Base-by-base conservation (phyloP, 2,797 vertebrate genomes). In the Leuciscus waleckii region DNA sequence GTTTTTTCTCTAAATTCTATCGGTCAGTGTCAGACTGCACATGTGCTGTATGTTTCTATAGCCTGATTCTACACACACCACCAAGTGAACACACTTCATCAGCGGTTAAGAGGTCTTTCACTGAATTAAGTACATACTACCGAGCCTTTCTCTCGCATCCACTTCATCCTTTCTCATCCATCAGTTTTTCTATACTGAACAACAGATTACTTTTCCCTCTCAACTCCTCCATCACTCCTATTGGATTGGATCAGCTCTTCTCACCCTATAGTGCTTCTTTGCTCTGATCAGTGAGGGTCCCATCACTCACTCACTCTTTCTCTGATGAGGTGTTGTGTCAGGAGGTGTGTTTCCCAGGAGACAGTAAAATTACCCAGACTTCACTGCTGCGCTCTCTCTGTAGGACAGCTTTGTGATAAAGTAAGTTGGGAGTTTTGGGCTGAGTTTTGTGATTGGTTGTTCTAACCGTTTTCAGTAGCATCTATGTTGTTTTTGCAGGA, bases 401-500 rank as follows among this genome's bases (percentile, higher is more conserved):
- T 7, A 35, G 84, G 76, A 88, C 88, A 85, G 67, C 58, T 56
- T 7, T 19, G 46, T 78, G 87, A 85, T 89, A 85, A 88, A 82
- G 79, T 65, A 81, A 81, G 70, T 65, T 76, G 79, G 86, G 82
- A 87, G 81, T 68, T 65, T n/a, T 76, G 74, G 73, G 61, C 54
- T 41, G 10, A 63, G 26, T 54, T 83, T 82, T 71, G 46, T 85
- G 81, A 87, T 79, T 87, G 74, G 81, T 61, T 80, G 70, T 76
- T 81, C n/a, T 70, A 19, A 80, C 17, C 7, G 71, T 29, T 81
- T 83, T 84, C 80, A 79, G 87, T 85, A 90, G 88, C 87, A 87
- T 70, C 65, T 65, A 17, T 82, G 85, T 90, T 88, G 87, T 89
- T 89, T 81, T 88, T 80, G 41, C 73, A 87, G 81, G 69, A 65